Conservation (phyloP, 2,888 invertebrate genomes). For the Drosophila tripunctata region DNA sequence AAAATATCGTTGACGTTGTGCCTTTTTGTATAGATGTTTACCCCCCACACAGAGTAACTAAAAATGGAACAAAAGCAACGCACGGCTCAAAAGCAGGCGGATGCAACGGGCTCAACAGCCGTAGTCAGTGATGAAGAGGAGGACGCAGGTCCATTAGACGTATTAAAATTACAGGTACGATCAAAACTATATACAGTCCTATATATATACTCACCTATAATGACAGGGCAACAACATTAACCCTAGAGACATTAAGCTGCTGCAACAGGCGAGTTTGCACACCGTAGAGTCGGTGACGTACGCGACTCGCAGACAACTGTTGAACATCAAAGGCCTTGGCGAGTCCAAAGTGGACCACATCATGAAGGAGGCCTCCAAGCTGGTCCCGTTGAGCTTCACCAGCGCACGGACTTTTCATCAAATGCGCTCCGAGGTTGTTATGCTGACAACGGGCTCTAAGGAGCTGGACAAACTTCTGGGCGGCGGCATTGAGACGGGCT, state of each 20-base stretch:
- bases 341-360: constrained; percentile 99
- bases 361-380: constrained; percentile 93
- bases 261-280: constrained; percentile 96
- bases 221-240: constrained; percentile 95
- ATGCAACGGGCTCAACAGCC: constrained; percentile 85
- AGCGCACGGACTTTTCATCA: constrained; percentile 98
- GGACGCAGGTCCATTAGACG: constrained; percentile 89
- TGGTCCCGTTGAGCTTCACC: constrained; percentile 99
- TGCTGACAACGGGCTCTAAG: constrained; percentile 96
- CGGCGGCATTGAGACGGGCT: constrained; percentile 99
- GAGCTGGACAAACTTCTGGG: constrained; percentile 96
- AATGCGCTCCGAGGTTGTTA: constrained; percentile 97
- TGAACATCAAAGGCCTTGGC: constrained; percentile 96
- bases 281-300: constrained; percentile 98
- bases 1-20: constrained; percentile 1
- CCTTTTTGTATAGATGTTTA: not conserved
- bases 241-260: constrained; percentile 94
- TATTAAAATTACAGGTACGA: constrained; percentile 89
- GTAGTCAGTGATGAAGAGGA: constrained; percentile 86
- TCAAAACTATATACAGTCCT: not conserved
- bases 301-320: constrained; percentile 95
- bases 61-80: constrained; percentile 55
- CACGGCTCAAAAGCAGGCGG: constrained; percentile 41
- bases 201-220: not conserved
- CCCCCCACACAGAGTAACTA: not conserved